These are phyloP conservation scores for Artibeus lituratus DNA, from an alignment of 2,797 vertebrate genomes.

Conservation along the genomic window DNA sequence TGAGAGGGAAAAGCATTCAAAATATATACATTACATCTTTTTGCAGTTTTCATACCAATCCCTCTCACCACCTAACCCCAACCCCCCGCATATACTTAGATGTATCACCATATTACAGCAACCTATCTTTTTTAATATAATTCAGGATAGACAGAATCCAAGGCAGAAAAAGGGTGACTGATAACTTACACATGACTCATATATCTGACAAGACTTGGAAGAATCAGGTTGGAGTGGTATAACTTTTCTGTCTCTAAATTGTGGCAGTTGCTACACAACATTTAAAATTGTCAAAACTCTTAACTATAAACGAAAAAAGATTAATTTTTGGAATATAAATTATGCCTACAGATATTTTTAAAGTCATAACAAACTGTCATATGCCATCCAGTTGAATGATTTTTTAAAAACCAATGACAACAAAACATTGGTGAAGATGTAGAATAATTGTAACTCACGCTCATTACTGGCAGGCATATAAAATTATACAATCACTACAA, in stretches of 20 bases:
- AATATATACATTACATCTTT: neutral
- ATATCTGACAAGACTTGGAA: neutral
- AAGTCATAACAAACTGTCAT: neutral
- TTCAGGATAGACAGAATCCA: neutral
- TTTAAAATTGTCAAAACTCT: neutral
- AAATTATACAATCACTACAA: neutral
- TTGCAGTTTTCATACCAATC: neutral
- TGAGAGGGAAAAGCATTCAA: neutral
- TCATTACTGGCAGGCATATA: neutral
- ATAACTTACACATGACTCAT: neutral
- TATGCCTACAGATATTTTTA: slow-evolving; percentile 24
- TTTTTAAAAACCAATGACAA: neutral
- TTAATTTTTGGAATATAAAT: neutral
- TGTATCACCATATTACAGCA: neutral
- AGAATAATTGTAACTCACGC: neutral
- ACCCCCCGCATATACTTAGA: neutral
- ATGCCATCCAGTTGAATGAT: neutral
- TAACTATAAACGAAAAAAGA: neutral
- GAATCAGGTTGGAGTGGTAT: neutral
- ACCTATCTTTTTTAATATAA: neutral
- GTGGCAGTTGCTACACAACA: neutral
- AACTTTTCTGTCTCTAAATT: neutral
- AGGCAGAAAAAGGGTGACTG: neutral
- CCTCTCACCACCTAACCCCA: neutral
- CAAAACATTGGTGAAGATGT: neutral